Evolutionary conservation across 2,797 vertebrate species (phyloP).

Genomic region (Platalea minor): DNA sequence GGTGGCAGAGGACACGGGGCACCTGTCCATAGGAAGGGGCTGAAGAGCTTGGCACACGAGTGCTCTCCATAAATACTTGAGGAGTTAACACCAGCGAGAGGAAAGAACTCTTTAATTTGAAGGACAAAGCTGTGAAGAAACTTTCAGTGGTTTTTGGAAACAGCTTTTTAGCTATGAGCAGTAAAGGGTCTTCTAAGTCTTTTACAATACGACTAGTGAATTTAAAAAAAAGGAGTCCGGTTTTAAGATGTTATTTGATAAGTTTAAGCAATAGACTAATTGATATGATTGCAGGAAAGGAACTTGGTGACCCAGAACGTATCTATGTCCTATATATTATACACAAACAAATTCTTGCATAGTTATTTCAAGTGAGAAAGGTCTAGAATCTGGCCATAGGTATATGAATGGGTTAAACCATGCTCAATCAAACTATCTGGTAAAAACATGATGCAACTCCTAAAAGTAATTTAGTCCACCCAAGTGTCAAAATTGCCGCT

Average conservation of each 20-base stretch:
- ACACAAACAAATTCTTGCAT: neutral
- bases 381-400: neutral
- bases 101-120: neutral
- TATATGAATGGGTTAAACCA: conserved; percentile 17
- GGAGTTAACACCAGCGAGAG: conserved; percentile 33
- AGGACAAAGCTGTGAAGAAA: neutral
- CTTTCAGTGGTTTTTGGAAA: neutral
- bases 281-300: neutral
- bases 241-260: neutral
- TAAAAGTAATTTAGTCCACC: conserved; percentile 63
- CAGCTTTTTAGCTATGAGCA: neutral
- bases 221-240: neutral
- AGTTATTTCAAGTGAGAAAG: neutral
- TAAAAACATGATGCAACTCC: conserved; percentile 61
- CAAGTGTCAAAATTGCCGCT: conserved; percentile 63
- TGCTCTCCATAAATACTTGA: conserved; percentile 11
- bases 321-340: neutral
- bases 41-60: neutral
- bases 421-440: conserved; percentile 34
- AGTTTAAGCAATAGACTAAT: neutral
- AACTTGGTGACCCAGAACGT: accelerated
- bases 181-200: neutral
- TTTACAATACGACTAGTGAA: neutral
- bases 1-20: neutral
- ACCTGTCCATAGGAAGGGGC: neutral